phyloP scores from a whole-genome alignment of 2,797 vertebrate genomes.

The Phoebastria nigripes region DNA sequence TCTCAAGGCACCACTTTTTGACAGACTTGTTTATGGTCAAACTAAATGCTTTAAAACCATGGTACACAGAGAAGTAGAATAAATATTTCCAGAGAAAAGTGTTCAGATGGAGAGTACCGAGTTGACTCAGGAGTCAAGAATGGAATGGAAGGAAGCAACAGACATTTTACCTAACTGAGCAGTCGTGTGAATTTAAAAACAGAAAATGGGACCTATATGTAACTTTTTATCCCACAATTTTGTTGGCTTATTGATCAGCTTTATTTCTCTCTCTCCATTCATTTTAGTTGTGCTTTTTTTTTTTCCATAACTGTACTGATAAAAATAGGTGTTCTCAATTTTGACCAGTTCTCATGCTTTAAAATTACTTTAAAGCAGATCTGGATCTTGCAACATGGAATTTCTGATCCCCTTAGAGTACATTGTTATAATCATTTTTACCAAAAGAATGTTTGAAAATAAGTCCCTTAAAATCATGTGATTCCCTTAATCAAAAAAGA shows the following conservation, averaged over 20 bases:
- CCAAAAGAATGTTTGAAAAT: neutral
- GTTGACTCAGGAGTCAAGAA: neutral
- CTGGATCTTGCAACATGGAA: neutral
- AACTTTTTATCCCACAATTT: neutral
- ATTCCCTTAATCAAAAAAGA: neutral
- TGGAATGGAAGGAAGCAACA: neutral
- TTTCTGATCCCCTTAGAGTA: neutral
- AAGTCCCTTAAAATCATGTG: neutral
- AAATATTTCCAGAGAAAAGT: neutral
- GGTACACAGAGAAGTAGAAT: neutral
- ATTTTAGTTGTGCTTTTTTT: neutral
- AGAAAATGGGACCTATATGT: neutral
- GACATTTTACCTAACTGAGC: neutral
- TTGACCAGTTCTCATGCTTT: neutral
- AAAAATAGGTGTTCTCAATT: neutral
- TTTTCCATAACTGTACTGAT: neutral
- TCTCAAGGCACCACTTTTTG: neutral
- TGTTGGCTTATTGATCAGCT: neutral
- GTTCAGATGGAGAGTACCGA: neutral
- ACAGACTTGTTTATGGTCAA: neutral
- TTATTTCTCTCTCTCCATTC: neutral
- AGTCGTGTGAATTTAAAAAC: neutral
- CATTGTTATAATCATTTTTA: neutral
- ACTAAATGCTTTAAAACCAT: neutral
- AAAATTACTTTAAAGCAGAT: neutral